A percentile compares a stretch with the other conserved stretches of the same genome.
phyloP scores from a whole-genome alignment of 2,888 invertebrate species.

The Dryomyza anilis region DNA sequence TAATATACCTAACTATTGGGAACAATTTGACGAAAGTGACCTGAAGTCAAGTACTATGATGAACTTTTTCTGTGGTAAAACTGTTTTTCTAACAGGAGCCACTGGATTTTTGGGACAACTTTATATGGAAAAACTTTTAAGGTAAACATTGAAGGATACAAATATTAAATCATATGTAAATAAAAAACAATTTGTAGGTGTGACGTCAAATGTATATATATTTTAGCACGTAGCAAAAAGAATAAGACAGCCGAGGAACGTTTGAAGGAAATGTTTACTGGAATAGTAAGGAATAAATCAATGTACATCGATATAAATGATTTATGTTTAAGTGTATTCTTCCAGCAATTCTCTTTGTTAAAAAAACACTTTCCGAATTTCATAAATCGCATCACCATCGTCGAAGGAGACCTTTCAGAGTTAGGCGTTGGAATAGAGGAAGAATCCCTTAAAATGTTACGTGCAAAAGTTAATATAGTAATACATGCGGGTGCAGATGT shows the following conservation, averaged over 20 bases:
- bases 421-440: constrained; percentile 37
- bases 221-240: constrained; percentile 37
- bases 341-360: constrained; percentile 33
- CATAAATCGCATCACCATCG: constrained; percentile 36
- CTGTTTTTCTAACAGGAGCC: constrained; percentile 41
- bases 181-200: no score
- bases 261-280: constrained; percentile 33
- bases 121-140: constrained; percentile 42
- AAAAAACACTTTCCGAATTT: constrained; percentile 34
- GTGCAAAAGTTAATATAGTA: constrained; percentile 42
- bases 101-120: constrained; percentile 44
- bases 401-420: constrained; percentile 42
- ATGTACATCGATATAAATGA: no score
- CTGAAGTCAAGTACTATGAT: constrained; percentile 36
- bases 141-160: no score
- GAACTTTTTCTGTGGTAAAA: constrained; percentile 39
- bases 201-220: constrained; percentile 36
- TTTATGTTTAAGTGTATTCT: not conserved
- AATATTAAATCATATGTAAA: no score
- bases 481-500: constrained; percentile 46
- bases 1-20: not conserved
- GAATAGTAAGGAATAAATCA: no score
- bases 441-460: constrained; percentile 33
- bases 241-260: constrained; percentile 34
- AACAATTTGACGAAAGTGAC: not conserved